Evolutionary conservation across 2,888 invertebrate genomes (phyloP).

Genomic region (Cyclophora punctaria): DNA sequence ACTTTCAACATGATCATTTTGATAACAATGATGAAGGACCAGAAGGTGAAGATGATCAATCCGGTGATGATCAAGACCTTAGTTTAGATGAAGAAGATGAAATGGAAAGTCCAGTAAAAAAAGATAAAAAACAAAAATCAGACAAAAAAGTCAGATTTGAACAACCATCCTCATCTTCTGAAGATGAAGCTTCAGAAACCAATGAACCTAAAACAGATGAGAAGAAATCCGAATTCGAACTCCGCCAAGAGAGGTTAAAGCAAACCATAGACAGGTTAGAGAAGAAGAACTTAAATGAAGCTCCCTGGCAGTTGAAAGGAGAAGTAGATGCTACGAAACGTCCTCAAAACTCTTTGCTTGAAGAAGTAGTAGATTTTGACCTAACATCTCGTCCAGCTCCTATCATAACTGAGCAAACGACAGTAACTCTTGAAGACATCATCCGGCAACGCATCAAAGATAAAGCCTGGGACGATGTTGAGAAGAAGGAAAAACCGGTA

Average conservation of each 20-base stretch:
- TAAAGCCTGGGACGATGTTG: slow-evolving; percentile 95
- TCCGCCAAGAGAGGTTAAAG: slow-evolving; percentile 81
- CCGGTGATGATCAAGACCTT: slow-evolving; percentile 28
- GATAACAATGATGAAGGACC: slow-evolving; percentile 17
- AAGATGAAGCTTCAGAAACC: slow-evolving; percentile 39
- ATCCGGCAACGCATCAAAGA: slow-evolving; percentile 95
- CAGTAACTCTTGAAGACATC: slow-evolving; percentile 89
- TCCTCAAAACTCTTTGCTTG: slow-evolving; percentile 93
- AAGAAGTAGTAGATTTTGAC: slow-evolving; percentile 94
- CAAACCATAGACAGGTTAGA: slow-evolving; percentile 82
- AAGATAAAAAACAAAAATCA: slow-evolving; percentile 15
- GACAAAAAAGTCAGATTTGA: slow-evolving; percentile 48
- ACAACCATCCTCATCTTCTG: slow-evolving; percentile 29
- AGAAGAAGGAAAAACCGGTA: slow-evolving; percentile 87
- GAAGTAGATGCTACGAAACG: slow-evolving; percentile 86
- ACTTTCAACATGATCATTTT: too few relatives aligned
- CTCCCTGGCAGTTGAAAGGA: slow-evolving; percentile 95
- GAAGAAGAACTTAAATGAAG: slow-evolving; percentile 83
- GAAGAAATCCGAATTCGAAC: slow-evolving; percentile 81
- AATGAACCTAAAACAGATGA: slow-evolving; percentile 32
- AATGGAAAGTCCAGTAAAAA: slow-evolving; percentile 12
- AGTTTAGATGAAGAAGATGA: slow-evolving; percentile 20
- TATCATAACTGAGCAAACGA: slow-evolving; percentile 93
- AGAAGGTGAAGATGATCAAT: slow-evolving; percentile 20
- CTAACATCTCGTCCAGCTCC: slow-evolving; percentile 89